These are phyloP conservation scores for Acrocephalus scirpaceus DNA, from an alignment of 2,797 vertebrate genomes.

Conservation along the genomic window DNA sequence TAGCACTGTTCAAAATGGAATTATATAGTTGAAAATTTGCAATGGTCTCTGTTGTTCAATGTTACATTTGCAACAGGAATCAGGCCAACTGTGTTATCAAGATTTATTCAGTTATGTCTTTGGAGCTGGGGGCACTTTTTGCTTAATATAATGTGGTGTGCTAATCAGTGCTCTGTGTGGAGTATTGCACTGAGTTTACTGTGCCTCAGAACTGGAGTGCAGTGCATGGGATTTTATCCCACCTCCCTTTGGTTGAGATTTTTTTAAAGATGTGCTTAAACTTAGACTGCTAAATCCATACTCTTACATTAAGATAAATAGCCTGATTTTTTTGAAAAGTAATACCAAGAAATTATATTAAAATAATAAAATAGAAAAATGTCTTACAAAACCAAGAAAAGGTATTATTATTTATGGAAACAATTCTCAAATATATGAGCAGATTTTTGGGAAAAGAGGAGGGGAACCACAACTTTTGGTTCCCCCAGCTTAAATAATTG, in stretches of 20 bases:
- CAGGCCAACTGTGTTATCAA: constrained; percentile 58
- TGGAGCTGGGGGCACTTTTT: constrained; percentile 13
- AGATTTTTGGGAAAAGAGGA: background rate
- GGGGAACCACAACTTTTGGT: background rate
- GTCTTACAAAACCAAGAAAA: background rate
- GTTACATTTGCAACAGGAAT: constrained; percentile 48
- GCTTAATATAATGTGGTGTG: constrained; percentile 42
- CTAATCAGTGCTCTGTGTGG: background rate
- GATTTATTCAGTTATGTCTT: constrained; percentile 54
- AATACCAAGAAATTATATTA: background rate
- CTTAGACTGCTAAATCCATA: background rate
- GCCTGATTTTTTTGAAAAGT: background rate
- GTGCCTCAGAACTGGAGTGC: background rate
- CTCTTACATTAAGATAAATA: background rate
- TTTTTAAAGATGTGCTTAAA: background rate
- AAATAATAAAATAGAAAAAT: background rate
- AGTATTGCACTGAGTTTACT: background rate
- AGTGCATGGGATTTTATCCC: background rate
- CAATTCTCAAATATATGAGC: background rate
- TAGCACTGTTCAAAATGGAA: constrained; percentile 50
- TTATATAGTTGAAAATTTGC: constrained; percentile 52
- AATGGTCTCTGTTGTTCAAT: constrained; percentile 36
- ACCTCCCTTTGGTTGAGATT: background rate
- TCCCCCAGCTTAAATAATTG: background rate
- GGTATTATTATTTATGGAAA: background rate